These are phyloP conservation scores for Drosophila kohkoa DNA, from an alignment of 1,140 invertebrate species.

Conservation along the genomic window DNA sequence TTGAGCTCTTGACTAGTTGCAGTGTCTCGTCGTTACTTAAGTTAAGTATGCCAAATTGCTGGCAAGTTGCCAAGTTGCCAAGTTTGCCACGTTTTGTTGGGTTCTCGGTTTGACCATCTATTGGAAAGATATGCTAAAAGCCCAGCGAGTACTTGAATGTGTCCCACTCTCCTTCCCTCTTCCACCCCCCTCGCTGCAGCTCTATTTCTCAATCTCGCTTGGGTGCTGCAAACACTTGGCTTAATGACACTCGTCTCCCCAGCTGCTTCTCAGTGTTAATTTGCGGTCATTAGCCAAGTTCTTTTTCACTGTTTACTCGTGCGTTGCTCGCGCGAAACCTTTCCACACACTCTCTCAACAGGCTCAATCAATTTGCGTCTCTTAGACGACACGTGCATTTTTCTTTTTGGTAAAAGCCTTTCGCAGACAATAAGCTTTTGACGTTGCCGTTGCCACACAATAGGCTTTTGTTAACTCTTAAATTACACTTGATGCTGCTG, in stretches of 20 bases:
- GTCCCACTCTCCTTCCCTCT: background rate
- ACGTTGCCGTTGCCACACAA: slow-evolving; percentile 40
- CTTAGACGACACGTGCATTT: slow-evolving; percentile 35
- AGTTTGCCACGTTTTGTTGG: background rate
- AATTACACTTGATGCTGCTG: slow-evolving; percentile 70
- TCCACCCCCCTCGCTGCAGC: background rate
- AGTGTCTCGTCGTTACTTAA: slow-evolving; percentile 28
- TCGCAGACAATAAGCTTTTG: slow-evolving; percentile 48
- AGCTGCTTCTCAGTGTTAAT: slow-evolving; percentile 71
- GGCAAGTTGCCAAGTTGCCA: slow-evolving; percentile 44
- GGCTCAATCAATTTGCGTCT: slow-evolving; percentile 78
- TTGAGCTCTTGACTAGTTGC: slow-evolving; percentile 16
- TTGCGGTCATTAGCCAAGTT: slow-evolving; percentile 77
- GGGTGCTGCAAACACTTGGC: slow-evolving; percentile 63
- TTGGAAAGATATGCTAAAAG: slow-evolving; percentile 79
- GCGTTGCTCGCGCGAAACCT: background rate
- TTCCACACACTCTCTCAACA: slow-evolving; percentile 6
- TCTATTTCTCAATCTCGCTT: background rate
- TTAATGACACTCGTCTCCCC: slow-evolving; percentile 74
- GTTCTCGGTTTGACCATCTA: slow-evolving; percentile 61
- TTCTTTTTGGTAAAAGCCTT: slow-evolving; percentile 57
- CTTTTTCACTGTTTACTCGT: slow-evolving; percentile 31
- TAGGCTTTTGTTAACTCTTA: slow-evolving; percentile 75
- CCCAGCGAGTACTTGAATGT: slow-evolving; percentile 60
- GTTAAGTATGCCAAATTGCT: slow-evolving; percentile 60